Evolutionary conservation across 2,888 invertebrate species (phyloP), one percentile per base, ranked within the genome.

Genomic region (Crocallis elinguaria): DNA sequence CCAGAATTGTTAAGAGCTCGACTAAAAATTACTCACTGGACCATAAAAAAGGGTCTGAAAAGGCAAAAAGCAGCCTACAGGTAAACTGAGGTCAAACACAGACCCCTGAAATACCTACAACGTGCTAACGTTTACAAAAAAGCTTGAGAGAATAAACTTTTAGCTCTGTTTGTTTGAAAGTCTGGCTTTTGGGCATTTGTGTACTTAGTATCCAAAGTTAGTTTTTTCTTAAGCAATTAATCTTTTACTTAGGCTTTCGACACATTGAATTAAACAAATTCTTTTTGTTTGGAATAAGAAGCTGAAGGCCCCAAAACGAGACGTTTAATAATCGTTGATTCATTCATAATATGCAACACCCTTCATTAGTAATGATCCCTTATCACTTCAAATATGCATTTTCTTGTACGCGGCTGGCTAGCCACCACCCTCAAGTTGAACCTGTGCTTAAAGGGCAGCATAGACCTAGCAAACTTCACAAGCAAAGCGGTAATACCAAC

Each of bases 41-140:
- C 23, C 38, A 9, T 25, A 25, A 38, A 38, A 27, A 25, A 9
- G n/a, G 25, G 2, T 14, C 11, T 6, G 0, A n/a, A 38, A 25
- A 38, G 14, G 38, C 25, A 1, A 38, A 38, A n/a, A n/a, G n/a
- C 27, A 27, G 14, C 38, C 38, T 14, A 2, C 35, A 38, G 38
- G 38, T 27, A 38, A 9, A n/a, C 38, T 9, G 7, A 25, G 38
- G 38, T 9, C 37, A 7, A 8, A 37, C 37, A 1, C 37, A 37
- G 37, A 3, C 3, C 23, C n/a, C 7, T 5, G n/a, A 21, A 23
- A 37, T 9, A 37, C 13, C 23, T 23, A 4, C 23, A 37, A 23
- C 3, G 17, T n/a, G 14, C 9, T n/a, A 16, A 14, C 3, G 1
- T 29, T 5, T 0, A 29, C 0, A 0, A 16, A 37, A 37, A 33